These are phyloP conservation scores for Zingel zingel DNA, from an alignment of 2,113 vertebrate genomes.

Conservation along the genomic window DNA sequence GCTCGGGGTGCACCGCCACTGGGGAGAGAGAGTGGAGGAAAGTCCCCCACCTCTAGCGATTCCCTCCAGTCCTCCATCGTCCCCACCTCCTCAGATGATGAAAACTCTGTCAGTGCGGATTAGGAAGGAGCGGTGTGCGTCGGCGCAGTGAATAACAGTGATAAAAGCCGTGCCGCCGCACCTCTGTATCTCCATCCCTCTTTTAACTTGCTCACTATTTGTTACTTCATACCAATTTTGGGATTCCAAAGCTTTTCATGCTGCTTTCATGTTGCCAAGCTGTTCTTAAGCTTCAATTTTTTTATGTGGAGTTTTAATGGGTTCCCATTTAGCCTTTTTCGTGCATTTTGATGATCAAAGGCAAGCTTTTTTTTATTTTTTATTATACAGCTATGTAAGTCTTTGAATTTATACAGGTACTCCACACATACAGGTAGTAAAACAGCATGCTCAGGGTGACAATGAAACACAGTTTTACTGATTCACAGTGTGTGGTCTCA, in stretches of 20 bases:
- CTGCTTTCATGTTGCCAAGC: constrained; percentile 57
- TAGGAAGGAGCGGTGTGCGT: constrained; percentile 72
- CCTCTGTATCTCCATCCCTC: constrained; percentile 58
- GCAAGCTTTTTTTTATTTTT: constrained; percentile 28
- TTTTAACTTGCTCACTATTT: constrained; percentile 68
- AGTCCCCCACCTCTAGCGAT: constrained; percentile 60
- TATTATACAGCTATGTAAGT: constrained; percentile 17
- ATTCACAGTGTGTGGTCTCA: constrained; percentile 44
- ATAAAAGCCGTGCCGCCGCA: constrained; percentile 70
- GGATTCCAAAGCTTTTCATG: constrained; percentile 70
- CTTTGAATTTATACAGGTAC: constrained; percentile 30
- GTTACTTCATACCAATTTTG: constrained; percentile 75
- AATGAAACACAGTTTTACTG: constrained; percentile 19
- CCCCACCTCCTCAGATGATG: constrained; percentile 72
- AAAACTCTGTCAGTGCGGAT: constrained; percentile 84
- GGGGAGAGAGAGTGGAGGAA: constrained; percentile 68
- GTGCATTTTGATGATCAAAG: constrained; percentile 59
- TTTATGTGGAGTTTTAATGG: constrained; percentile 49
- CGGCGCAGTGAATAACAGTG: constrained; percentile 48
- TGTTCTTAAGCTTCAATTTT: constrained; percentile 50
- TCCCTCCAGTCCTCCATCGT: constrained; percentile 60
- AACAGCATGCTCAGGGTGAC: constrained; percentile 21
- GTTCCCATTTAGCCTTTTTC: constrained; percentile 34
- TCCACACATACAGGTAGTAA: constrained; percentile 31
- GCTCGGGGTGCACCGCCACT: constrained; percentile 55